Conservation (phyloP, 2,113 vertebrate genomes). For the Ciconia maguari region DNA sequence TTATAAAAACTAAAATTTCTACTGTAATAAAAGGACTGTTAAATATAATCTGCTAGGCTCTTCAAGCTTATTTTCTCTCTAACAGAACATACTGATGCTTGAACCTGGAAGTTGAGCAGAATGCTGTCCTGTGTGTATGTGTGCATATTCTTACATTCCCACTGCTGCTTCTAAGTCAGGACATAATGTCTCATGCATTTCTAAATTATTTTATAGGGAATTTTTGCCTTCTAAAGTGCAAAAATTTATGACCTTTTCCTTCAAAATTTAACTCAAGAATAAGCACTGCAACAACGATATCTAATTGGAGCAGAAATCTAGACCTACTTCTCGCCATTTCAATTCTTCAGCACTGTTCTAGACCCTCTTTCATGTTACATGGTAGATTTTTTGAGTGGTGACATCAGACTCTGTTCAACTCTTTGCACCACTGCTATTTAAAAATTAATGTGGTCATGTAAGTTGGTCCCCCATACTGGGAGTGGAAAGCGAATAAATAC, state of each 20-base stretch:
- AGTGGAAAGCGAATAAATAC: background rate
- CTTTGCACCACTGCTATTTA: background rate
- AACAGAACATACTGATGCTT: background rate
- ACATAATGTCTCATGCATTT: background rate
- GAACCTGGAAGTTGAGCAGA: conserved; percentile 49
- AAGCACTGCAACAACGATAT: background rate
- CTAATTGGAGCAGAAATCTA: background rate
- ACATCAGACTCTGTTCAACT: background rate
- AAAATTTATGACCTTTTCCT: background rate
- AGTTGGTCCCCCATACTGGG: background rate
- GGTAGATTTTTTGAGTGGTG: background rate
- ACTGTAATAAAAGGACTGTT: conserved; percentile 73
- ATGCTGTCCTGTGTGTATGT: background rate
- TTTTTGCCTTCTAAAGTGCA: background rate
- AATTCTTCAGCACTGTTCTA: background rate
- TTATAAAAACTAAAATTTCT: conserved; percentile 70
- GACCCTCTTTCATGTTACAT: background rate
- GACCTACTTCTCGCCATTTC: background rate
- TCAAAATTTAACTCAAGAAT: background rate
- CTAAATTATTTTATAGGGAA: background rate
- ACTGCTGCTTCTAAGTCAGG: background rate
- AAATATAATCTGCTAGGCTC: conserved; percentile 27
- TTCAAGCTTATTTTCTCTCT: conserved; percentile 35
- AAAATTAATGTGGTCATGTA: background rate
- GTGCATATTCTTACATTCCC: background rate